These are phyloP conservation scores for Leptinotarsa haldemani DNA, from an alignment of 2,888 invertebrate species.

Conservation along the genomic window DNA sequence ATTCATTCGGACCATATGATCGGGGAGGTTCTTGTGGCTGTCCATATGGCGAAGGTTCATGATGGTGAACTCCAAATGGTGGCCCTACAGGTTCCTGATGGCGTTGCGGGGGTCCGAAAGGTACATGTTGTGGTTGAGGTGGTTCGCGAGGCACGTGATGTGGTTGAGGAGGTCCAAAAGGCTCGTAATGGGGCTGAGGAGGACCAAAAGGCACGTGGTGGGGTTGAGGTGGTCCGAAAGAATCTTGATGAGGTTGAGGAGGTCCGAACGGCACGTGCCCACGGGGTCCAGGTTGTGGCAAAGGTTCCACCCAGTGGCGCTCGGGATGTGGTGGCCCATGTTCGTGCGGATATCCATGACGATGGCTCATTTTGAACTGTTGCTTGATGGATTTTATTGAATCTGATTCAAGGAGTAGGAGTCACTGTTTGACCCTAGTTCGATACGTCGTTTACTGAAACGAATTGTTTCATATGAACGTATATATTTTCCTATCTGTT, in stretches of 20 bases:
- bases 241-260: background rate
- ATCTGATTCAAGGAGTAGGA: background rate
- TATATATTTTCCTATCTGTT: background rate
- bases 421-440: too few relatives aligned
- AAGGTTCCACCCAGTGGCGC: background rate
- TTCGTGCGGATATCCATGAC: background rate
- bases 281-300: background rate
- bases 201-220: background rate
- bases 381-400: background rate
- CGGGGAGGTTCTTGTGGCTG: background rate
- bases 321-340: background rate
- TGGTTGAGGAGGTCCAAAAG: background rate
- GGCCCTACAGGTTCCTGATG: background rate
- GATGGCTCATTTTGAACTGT: background rate
- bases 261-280: background rate
- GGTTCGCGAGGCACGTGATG: background rate
- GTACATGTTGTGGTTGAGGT: background rate
- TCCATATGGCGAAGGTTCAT: background rate
- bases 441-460: background rate
- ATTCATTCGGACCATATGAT: background rate
- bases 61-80: background rate
- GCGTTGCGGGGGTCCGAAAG: background rate
- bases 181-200: background rate
- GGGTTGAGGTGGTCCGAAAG: background rate
- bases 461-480: background rate